Evolutionary conservation across 2,888 invertebrate species (phyloP).

Genomic region (Epinotia brunnichana): DNA sequence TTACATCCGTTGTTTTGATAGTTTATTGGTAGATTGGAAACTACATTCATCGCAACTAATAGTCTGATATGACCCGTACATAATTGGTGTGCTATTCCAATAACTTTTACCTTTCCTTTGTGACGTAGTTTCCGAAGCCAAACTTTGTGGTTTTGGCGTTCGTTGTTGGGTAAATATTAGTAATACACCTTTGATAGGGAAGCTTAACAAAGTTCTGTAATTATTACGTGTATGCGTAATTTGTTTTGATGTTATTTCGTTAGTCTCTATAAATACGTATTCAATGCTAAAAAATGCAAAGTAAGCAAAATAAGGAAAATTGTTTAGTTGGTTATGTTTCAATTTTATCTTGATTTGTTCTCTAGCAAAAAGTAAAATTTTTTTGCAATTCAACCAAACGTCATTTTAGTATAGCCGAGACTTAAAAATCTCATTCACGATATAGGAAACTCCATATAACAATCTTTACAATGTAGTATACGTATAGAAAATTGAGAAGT

Average conservation of each 20-base stretch:
- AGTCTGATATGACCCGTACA: neutral
- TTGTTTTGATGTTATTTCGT: constrained; percentile 1
- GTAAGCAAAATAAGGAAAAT: neutral
- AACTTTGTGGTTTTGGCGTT: constrained; percentile 6
- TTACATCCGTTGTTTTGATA: neutral
- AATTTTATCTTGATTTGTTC: neutral
- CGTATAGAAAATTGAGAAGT: neutral
- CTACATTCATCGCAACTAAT: constrained; percentile 3
- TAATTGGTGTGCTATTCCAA: constrained; percentile 4
- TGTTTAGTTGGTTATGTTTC: neutral
- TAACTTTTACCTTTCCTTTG: constrained; percentile 17
- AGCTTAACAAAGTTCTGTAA: neutral
- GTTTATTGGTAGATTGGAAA: neutral
- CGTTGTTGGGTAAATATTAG: constrained; percentile 21
- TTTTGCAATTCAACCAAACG: neutral
- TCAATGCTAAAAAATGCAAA: too few relatives aligned
- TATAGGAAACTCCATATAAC: neutral
- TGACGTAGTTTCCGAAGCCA: constrained; percentile 4
- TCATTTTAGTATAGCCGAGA: neutral
- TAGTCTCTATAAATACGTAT: neutral
- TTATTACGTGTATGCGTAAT: neutral
- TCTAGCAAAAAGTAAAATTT: neutral
- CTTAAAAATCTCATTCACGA: neutral
- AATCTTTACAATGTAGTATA: neutral
- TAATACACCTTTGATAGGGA: neutral